These are phyloP conservation scores for Andrena chrysosceles DNA, from an alignment of 2,888 invertebrate species.

Conservation along the genomic window DNA sequence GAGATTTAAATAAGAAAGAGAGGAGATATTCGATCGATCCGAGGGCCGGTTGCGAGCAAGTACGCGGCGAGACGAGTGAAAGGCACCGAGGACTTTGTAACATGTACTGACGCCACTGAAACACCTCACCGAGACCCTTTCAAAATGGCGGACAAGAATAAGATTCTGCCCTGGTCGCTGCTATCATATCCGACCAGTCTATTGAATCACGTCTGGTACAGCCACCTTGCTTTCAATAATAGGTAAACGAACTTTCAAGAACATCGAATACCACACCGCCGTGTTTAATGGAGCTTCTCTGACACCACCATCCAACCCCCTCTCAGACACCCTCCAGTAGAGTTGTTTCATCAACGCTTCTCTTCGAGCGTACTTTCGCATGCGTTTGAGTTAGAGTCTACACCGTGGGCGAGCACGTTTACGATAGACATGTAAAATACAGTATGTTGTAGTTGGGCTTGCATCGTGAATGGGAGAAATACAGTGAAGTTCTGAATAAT, in stretches of 20 bases:
- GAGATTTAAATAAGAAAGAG: background rate
- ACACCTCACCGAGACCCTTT: conserved; percentile 46
- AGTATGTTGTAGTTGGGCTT: background rate
- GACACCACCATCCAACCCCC: background rate
- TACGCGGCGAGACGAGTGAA: conserved; percentile 37
- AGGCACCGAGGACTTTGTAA: conserved; percentile 56
- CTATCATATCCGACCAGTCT: conserved; percentile 82
- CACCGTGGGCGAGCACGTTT: background rate
- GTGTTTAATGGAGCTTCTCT: conserved; percentile 35
- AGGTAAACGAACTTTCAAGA: conserved; percentile 73
- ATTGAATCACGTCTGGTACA: conserved; percentile 83
- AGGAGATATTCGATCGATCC: conserved; percentile 3
- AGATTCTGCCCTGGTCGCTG: conserved; percentile 82
- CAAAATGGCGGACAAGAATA: conserved; percentile 83
- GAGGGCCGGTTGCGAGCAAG: conserved; percentile 24
- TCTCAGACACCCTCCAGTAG: conserved; percentile 8
- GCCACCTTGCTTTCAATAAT: conserved; percentile 80
- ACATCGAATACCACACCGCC: conserved; percentile 14
- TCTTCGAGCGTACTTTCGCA: conserved; percentile 26
- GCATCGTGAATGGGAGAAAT: background rate
- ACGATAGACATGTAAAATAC: background rate
- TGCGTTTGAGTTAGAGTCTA: conserved; percentile 20
- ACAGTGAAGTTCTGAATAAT: background rate
- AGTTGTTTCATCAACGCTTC: background rate
- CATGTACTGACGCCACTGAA: conserved; percentile 65